Percentiles rank a stretch among this genome's conserved stretches.
Conservation (phyloP, 2,113 vertebrate genomes). For the Proteles cristata region DNA sequence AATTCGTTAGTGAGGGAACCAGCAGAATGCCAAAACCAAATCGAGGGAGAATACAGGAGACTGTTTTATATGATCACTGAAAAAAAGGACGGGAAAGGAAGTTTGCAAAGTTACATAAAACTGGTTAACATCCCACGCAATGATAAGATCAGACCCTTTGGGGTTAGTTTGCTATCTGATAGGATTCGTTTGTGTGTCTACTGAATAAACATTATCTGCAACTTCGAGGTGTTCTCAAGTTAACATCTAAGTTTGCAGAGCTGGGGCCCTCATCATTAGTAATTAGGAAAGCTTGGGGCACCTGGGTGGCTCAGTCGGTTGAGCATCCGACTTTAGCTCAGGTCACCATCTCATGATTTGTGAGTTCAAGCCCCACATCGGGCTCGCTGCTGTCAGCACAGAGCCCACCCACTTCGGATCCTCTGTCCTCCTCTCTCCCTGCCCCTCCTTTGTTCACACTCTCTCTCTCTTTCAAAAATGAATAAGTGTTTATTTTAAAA, state of each 20-base stretch:
- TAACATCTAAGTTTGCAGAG: neutral
- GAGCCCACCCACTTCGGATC: too few relatives aligned
- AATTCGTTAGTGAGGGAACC: neutral
- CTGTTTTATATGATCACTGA: neutral
- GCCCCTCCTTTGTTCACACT: too few relatives aligned
- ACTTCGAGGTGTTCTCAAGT: neutral
- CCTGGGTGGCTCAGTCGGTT: too few relatives aligned
- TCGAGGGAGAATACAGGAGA: neutral
- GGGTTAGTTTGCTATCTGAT: neutral
- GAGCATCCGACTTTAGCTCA: too few relatives aligned
- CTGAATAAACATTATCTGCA: neutral
- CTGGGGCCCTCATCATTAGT: neutral
- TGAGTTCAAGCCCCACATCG: too few relatives aligned
- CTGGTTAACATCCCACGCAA: neutral
- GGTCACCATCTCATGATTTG: too few relatives aligned
- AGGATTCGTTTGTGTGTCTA: constrained; percentile 30
- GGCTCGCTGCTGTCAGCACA: too few relatives aligned
- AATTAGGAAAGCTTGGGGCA: neutral
- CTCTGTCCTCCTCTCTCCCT: too few relatives aligned
- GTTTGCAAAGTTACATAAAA: neutral
- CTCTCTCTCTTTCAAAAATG: too few relatives aligned
- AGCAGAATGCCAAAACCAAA: neutral
- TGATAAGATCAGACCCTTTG: neutral
- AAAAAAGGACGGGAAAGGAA: neutral
- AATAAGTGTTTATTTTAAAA: too few relatives aligned